These are phyloP conservation scores for Anagrus nilaparvatae DNA, from an alignment of 1,140 invertebrate species.

Conservation along the genomic window DNA sequence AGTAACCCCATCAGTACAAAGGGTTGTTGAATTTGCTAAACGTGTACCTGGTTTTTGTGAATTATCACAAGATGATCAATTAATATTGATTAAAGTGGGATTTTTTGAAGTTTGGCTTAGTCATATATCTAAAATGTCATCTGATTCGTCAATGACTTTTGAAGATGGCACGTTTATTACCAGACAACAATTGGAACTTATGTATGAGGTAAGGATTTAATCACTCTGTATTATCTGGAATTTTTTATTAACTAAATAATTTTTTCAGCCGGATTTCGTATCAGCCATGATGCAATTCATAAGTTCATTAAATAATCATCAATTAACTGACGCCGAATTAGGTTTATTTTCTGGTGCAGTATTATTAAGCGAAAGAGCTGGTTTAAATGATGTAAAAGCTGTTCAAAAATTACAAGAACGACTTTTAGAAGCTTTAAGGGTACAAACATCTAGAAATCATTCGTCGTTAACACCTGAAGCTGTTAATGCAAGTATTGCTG, in stretches of 20 bases:
- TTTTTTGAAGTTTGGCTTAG: slow-evolving; percentile 96
- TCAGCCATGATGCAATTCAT: slow-evolving; percentile 69
- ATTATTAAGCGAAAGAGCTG: slow-evolving; percentile 68
- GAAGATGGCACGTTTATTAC: slow-evolving; percentile 83
- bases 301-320: slow-evolving; percentile 63
- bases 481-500: slow-evolving; percentile 25
- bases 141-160: slow-evolving; percentile 75
- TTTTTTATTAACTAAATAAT: too few relatives aligned
- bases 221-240: too few relatives aligned
- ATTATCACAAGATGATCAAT: slow-evolving; percentile 83
- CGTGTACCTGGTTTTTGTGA: slow-evolving; percentile 80
- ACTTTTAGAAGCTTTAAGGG: slow-evolving; percentile 74
- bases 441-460: slow-evolving; percentile 46
- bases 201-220: slow-evolving; percentile 75
- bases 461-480: slow-evolving; percentile 32
- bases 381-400: slow-evolving; percentile 71
- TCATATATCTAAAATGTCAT: slow-evolving; percentile 74
- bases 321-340: slow-evolving; percentile 80
- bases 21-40: slow-evolving; percentile 90
- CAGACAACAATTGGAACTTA: slow-evolving; percentile 75
- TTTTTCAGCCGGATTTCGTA: slow-evolving; percentile 59
- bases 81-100: slow-evolving; percentile 89
- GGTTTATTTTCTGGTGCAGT: slow-evolving; percentile 82
- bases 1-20: slow-evolving; percentile 77
- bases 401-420: slow-evolving; percentile 77